Evolutionary conservation across 2,113 vertebrate species (phyloP).

Genomic region (Castor canadensis): DNA sequence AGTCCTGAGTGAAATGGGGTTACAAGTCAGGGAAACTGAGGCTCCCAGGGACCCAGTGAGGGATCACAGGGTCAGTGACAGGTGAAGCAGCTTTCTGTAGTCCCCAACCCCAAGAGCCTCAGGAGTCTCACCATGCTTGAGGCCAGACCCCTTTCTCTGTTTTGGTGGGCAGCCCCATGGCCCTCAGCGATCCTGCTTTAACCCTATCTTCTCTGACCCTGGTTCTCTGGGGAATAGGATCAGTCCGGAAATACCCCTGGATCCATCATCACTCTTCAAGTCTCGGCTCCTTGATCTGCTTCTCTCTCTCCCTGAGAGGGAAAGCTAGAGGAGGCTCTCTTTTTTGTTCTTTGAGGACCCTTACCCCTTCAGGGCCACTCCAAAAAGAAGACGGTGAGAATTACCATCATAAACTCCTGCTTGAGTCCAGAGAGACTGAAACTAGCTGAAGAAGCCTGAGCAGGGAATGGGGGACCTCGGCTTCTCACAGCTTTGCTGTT

Average conservation of each 20-base stretch:
- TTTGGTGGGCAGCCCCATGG: background rate
- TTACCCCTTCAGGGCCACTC: background rate
- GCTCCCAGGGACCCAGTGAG: background rate
- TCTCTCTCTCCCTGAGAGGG: background rate
- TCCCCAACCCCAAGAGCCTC: background rate
- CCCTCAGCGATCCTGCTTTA: background rate
- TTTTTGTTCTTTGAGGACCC: background rate
- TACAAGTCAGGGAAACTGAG: background rate
- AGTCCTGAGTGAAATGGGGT: background rate
- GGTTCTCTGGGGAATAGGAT: background rate
- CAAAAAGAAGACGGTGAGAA: background rate
- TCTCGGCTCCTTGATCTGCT: background rate
- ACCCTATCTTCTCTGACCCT: background rate
- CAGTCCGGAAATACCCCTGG: no score
- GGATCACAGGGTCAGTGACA: background rate
- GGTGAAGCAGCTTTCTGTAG: background rate
- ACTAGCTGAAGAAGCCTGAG: background rate
- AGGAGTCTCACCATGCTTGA: background rate
- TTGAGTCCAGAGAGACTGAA: background rate
- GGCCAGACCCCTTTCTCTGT: background rate
- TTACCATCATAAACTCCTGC: background rate
- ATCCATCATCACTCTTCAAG: background rate
- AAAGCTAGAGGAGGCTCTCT: background rate
- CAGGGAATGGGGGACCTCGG: background rate
- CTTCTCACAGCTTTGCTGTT: background rate